phyloP scores from a whole-genome alignment of 2,888 invertebrate species.

The Standfussiana lucernea region DNA sequence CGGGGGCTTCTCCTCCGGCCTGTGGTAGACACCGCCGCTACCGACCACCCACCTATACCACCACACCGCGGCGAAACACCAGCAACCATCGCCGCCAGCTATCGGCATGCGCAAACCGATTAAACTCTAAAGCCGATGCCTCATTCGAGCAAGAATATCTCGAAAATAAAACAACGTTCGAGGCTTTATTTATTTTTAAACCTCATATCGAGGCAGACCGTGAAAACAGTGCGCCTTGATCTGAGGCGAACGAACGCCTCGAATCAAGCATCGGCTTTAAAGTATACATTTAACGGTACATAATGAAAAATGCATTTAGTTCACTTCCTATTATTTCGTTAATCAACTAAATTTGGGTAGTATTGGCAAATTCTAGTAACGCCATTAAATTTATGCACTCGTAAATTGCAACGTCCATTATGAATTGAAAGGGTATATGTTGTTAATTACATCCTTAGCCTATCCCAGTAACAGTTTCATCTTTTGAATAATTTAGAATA shows the following conservation, averaged over 20 bases:
- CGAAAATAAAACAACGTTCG: slow-evolving; percentile 38
- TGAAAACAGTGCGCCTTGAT: slow-evolving; percentile 28
- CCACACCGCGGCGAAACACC: slow-evolving; percentile 68
- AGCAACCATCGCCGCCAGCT: slow-evolving; percentile 62
- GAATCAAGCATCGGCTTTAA: slow-evolving; percentile 51
- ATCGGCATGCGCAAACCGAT: slow-evolving; percentile 68
- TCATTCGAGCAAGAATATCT: slow-evolving; percentile 22
- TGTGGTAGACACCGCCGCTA: slow-evolving; percentile 90
- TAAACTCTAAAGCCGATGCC: slow-evolving; percentile 52
- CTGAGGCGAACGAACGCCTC: slow-evolving; percentile 28
- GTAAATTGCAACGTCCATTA: slow-evolving; percentile 79
- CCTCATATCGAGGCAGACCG: slow-evolving; percentile 27
- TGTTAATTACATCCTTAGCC: slow-evolving; percentile 90
- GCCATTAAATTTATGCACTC: slow-evolving; percentile 75
- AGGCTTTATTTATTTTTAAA: slow-evolving; percentile 44
- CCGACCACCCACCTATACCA: slow-evolving; percentile 65
- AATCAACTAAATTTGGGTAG: slow-evolving; percentile 80
- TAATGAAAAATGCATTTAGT: slow-evolving; percentile 81
- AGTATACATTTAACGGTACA: slow-evolving; percentile 57
- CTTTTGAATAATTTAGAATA: slow-evolving; percentile 87
- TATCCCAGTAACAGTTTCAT: slow-evolving; percentile 86
- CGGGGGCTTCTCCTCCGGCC: slow-evolving; percentile 92
- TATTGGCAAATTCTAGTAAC: slow-evolving; percentile 78
- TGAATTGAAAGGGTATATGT: slow-evolving; percentile 86
- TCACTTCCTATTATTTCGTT: slow-evolving; percentile 75